A percentile compares a stretch with the other conserved stretches of the same genome.
phyloP scores from a whole-genome alignment of 2,888 invertebrate species.

The Tryphoninae sp. region DNA sequence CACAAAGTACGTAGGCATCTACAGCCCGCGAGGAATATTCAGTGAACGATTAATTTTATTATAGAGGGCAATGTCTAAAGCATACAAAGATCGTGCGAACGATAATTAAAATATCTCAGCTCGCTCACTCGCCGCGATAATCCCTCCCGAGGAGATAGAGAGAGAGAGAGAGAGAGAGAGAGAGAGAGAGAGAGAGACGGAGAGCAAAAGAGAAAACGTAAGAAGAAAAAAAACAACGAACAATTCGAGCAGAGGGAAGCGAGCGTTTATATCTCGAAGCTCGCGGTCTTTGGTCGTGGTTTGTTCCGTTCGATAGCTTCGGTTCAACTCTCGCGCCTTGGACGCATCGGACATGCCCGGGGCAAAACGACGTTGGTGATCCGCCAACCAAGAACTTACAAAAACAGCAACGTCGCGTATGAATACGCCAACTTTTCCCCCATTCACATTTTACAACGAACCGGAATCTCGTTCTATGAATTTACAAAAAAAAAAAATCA shows the following conservation, averaged over 20 bases:
- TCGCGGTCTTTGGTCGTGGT: conserved; percentile 46
- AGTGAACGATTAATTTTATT: conserved; percentile 38
- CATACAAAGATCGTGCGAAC: conserved; percentile 71
- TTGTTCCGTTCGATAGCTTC: conserved; percentile 73
- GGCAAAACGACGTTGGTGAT: conserved; percentile 79
- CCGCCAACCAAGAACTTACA: conserved; percentile 70
- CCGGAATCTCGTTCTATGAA: not conserved
- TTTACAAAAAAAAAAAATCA: not conserved
- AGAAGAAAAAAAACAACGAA: too few relatives aligned
- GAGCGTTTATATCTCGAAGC: conserved; percentile 1
- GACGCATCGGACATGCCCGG: conserved; percentile 74
- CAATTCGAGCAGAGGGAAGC: not conserved
- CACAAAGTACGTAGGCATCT: not conserved
- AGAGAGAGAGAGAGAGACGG: not conserved
- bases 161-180: conserved; percentile 8
- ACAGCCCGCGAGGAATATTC: not conserved
- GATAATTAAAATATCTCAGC: conserved; percentile 77
- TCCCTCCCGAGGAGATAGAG: not conserved
- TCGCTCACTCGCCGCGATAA: conserved; percentile 43
- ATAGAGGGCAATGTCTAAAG: conserved; percentile 10
- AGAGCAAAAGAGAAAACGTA: conserved; percentile 3
- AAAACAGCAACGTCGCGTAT: conserved; percentile 64
- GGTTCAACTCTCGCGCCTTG: conserved; percentile 71
- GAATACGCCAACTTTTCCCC: conserved; percentile 34
- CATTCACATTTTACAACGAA: conserved; percentile 4